Evolutionary conservation across 2,797 vertebrate genomes (phyloP), one percentile per base, ranked within the genome.

Genomic region (Acridotheres tristis): DNA sequence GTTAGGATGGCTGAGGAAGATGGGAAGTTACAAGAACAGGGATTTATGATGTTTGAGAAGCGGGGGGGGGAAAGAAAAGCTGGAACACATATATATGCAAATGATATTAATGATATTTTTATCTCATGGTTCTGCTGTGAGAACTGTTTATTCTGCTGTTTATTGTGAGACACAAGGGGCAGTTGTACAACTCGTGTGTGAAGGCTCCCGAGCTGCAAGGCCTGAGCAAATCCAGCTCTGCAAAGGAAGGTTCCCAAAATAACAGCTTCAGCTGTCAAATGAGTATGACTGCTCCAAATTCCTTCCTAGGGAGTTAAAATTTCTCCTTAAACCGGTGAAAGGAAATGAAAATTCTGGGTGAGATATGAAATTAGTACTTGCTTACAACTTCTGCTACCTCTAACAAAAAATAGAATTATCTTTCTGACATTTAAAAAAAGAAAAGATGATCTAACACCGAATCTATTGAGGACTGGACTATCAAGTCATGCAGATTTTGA

Each of bases 211-310:
- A 58, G 34, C 54, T 78, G 54, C 71, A 62, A 81, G 62, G 71
- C 54, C 68, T 16, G 79, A 90, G 85, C 13, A 34, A 83, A 90
- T n/a, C 66, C 91, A 87, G 59, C 47, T 82, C 88, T 1, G 43
- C 77, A 62, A 74, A 75, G 61, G 59, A 48, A 85, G 78, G 68
- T 7, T 90, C 93, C 86, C 71, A 82, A 92, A 94, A 94, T 92
- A 96, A 92, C 76, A n/a, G 9, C 68, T 32, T 61, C 45, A 92
- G 85, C 93, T 96, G 94, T 92, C 95, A 89, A 94, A 76, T 1
- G 5, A 25, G 38, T 23, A n/a, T 53, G 77, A 77, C 65, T 94
- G 80, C 55, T 95, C 59, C 86, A 89, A 71, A 84, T 73, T 61
- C 43, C 54, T 63, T 76, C 57, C 75, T 8, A 69, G 53, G 53